Evolutionary conservation across 2,113 vertebrate genomes (phyloP), one percentile per base, ranked within the genome.

Genomic region (Crotophaga sulcirostris): DNA sequence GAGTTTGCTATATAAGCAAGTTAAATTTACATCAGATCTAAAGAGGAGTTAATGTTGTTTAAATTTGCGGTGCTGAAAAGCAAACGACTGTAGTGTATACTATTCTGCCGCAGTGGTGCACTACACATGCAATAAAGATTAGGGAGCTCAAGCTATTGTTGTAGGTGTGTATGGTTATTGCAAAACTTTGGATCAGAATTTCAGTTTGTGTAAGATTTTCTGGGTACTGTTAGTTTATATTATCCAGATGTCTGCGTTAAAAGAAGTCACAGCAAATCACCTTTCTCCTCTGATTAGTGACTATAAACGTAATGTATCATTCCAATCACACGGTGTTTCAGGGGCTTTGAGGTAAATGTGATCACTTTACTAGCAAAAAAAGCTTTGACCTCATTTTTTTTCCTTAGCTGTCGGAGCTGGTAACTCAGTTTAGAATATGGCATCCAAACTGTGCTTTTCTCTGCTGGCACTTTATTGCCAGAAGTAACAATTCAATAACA

Each of bases 401-500:
- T 59, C 42, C n/a, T 85, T 78, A 82, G 64, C 79, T 94, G 88
- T 91, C 82, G 89, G 84, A 72, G 54, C 77, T 85, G 77, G 73
- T 95, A 94, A 94, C 91, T 93, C 81, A 72, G 76, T 91, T 94
- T 94, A 60, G 88, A 70, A 63, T 64, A 18, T 15, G 60, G 62
- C 85, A 85, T 78, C 89, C 89, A 67, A 83, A 87, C 55, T 73
- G 45, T 90, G 78, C 75, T 93, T 78, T 93, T 74, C 88, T 90
- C 76, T 84, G 62, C 83, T 94, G 84, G 55, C 78, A 75, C 59
- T 86, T 93, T 88, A 93, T 78, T 95, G 56, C 79, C 88, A 92
- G 79, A 83, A 95, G 86, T 93, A 96, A 88, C 85, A 84, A 86
- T 84, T 92, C 88, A 93, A 90, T 90, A 86, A 93, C 92, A 81